These are phyloP conservation scores for Ligdia adustata DNA, from an alignment of 2,888 invertebrate genomes.

Conservation along the genomic window DNA sequence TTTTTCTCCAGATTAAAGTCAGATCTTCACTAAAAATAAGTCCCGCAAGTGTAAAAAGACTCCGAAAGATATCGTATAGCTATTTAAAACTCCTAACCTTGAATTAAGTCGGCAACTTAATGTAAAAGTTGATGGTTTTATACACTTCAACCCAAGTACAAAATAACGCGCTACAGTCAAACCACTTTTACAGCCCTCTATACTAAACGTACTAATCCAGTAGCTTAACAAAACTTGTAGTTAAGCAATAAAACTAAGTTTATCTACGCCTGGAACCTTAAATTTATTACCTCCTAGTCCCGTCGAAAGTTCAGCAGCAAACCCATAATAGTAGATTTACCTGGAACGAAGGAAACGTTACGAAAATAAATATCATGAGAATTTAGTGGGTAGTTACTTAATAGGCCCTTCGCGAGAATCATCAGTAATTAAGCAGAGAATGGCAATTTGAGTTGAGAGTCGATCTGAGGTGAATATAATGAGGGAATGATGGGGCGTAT, in stretches of 20 bases:
- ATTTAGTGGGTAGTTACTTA: conserved; percentile 18
- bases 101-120: no score
- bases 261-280: no score
- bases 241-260: conserved; percentile 13
- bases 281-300: no score
- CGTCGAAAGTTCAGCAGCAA: conserved; percentile 7
- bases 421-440: conserved; percentile 27
- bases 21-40: no score
- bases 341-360: conserved; percentile 6
- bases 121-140: no score
- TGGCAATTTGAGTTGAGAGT: conserved; percentile 16
- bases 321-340: conserved; percentile 3
- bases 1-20: no score
- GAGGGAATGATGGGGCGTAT: no score
- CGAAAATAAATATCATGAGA: conserved; percentile 12
- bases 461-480: conserved; percentile 19
- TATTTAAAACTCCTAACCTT: no score
- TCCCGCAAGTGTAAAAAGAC: no score
- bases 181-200: no score
- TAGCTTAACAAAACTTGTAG: conserved; percentile 3
- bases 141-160: background rate
- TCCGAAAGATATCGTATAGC: no score
- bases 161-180: no score
- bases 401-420: conserved; percentile 27
- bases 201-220: conserved; percentile 5